A percentile compares a stretch with the other conserved stretches of the same genome.
These are phyloP conservation scores for Micoletzkya japonica DNA, from an alignment of 2,888 invertebrate genomes.

Conservation along the genomic window DNA sequence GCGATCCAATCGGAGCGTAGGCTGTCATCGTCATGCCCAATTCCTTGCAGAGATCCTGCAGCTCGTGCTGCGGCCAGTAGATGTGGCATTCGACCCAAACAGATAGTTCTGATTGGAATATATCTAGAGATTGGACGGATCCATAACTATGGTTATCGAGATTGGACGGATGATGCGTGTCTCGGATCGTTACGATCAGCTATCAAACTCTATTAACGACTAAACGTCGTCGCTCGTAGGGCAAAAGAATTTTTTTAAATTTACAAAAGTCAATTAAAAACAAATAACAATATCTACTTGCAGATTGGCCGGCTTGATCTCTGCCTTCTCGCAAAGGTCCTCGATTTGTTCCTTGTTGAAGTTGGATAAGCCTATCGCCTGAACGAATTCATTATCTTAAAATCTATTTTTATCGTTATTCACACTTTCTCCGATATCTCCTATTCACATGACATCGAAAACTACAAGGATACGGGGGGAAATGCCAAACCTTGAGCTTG, in stretches of 20 bases:
- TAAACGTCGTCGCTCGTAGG: too few species aligned
- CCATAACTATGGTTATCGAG: too few species aligned
- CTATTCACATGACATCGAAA: neutral
- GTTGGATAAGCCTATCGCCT: slow-evolving; percentile 55
- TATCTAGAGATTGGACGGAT: too few species aligned
- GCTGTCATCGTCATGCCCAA: slow-evolving; percentile 69
- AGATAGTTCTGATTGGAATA: too few species aligned
- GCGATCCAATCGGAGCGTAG: slow-evolving; percentile 49
- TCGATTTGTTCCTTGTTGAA: slow-evolving; percentile 56
- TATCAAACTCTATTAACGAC: too few species aligned
- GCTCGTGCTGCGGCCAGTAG: slow-evolving; percentile 76
- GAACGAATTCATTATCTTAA: neutral
- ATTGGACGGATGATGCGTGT: too few species aligned
- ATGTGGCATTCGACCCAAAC: slow-evolving; percentile 80
- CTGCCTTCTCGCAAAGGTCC: slow-evolving; percentile 52
- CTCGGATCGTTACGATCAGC: too few species aligned
- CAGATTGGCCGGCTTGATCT: slow-evolving; percentile 55
- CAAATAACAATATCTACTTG: slow-evolving; percentile 42
- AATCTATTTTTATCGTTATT: neutral
- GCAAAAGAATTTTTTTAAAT: too few species aligned
- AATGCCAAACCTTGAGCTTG: slow-evolving; percentile 35
- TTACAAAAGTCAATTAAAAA: too few species aligned
- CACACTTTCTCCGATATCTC: neutral
- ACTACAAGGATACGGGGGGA: neutral
- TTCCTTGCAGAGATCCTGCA: slow-evolving; percentile 71